Evolutionary conservation across 2,888 invertebrate species (phyloP), one percentile per base, ranked within the genome.

Genomic region (Rhingia campestris): DNA sequence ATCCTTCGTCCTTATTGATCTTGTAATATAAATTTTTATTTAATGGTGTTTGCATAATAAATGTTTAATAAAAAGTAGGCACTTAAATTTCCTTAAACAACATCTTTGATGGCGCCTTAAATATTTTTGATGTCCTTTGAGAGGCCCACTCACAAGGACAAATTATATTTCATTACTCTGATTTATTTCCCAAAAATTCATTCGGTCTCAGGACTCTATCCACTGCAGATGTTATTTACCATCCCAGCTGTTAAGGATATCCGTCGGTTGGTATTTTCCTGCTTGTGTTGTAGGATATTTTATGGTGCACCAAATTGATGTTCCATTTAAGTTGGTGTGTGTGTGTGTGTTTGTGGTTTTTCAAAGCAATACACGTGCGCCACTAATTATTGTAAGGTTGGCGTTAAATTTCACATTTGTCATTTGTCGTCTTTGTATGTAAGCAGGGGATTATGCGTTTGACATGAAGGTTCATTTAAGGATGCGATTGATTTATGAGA

Each of bases 381-480:
- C 41, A 47, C 74, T 80, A 74, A 80, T 80, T 80, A 81, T 81
- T 76, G 76, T 76, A 70, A 51, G 81, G 69, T 58, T 58, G 70
- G 81, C 76, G 64, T 81, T 76, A 70, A 81, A 76, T 81, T 76
- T 81, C 81, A 81, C 76, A 81, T 81, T 81, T 76, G 81, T 76
- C 76, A 81, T 64, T 76, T 2, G 22, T 22, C 22, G 22, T 22
- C 22, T 22, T 22, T 22, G 22, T 22, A 76, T 39, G 69, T 51
- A 54, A 53, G 59, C 54, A 53, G 41, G 14, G 47, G 54, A 53
- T 66, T 54, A 22, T 22, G 47, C 39, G 45, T 61, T 45, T 67
- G 79, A 74, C 74, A 61, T 43, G 45, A 22, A 41, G 49, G 69
- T 61, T 74, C 67, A 74, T 74, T 63, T 80, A 80, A 66, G 80